phyloP scores from a whole-genome alignment of 2,113 vertebrate species.

The Pelodiscus sinensis region DNA sequence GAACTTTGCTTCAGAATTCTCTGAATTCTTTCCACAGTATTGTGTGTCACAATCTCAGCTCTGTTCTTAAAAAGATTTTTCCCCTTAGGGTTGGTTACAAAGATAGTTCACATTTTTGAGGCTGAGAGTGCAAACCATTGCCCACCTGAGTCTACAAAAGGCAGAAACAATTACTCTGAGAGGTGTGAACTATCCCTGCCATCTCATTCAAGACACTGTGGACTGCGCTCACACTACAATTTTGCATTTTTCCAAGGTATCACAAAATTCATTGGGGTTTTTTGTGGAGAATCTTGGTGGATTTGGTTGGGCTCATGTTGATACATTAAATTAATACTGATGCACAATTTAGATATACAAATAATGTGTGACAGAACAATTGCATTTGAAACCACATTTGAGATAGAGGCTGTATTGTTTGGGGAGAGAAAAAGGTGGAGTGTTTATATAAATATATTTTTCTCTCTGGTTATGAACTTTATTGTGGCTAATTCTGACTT shows the following conservation, averaged over 20 bases:
- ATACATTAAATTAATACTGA: not conserved
- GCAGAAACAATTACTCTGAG: not conserved
- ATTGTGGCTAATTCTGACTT: not conserved
- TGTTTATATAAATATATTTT: not conserved
- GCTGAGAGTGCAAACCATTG: not conserved
- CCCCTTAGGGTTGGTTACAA: too few relatives aligned
- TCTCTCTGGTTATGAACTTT: not conserved
- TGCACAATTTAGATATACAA: not conserved
- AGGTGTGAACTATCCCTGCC: not conserved
- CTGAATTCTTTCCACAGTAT: not conserved
- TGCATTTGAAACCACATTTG: not conserved
- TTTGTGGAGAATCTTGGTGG: not conserved
- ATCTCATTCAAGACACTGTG: not conserved
- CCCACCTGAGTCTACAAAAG: not conserved
- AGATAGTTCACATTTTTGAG: not conserved
- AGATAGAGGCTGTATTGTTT: not conserved
- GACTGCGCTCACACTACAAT: not conserved
- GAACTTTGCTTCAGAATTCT: not conserved
- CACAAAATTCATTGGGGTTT: not conserved
- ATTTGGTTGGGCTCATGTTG: not conserved
- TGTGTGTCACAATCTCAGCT: not conserved
- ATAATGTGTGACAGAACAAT: not conserved
- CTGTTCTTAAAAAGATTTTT: not conserved
- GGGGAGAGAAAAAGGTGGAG: not conserved
- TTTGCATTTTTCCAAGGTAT: not conserved